phyloP scores from a whole-genome alignment of 2,113 vertebrate species.

The Cyprinodon variegatus region DNA sequence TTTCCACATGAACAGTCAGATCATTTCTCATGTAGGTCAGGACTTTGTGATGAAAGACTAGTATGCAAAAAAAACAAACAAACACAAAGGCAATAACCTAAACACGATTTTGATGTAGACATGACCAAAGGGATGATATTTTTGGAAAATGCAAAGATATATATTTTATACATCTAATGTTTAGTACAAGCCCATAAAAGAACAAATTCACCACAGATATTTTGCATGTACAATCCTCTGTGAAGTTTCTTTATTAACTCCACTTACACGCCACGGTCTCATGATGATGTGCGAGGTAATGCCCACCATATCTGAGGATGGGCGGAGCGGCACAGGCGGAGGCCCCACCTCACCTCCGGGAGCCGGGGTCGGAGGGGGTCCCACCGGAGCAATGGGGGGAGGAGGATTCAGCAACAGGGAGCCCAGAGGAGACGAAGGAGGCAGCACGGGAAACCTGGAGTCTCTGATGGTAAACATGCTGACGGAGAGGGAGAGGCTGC shows the following conservation, averaged over 20 bases:
- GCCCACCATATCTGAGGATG: conserved; percentile 95
- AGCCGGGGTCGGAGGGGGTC: conserved; percentile 50
- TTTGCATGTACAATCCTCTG: conserved; percentile 59
- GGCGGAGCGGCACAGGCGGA: conserved; percentile 82
- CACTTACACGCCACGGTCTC: conserved; percentile 64
- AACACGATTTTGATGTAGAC: conserved; percentile 36
- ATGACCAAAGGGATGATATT: conserved; percentile 62
- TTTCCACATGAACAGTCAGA: conserved; percentile 38
- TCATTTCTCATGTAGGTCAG: conserved; percentile 35
- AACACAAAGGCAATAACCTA: conserved; percentile 52
- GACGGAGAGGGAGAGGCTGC: conserved; percentile 90
- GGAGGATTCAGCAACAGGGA: conserved; percentile 70
- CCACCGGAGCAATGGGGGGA: conserved; percentile 72
- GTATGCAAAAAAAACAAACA: conserved; percentile 16
- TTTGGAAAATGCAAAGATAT: conserved; percentile 67
- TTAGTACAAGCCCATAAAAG: conserved; percentile 33
- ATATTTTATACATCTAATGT: conserved; percentile 65
- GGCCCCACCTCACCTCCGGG: conserved; percentile 81
- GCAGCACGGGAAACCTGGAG: conserved; percentile 92
- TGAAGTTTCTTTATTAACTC: conserved; percentile 26
- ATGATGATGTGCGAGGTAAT: conserved; percentile 98
- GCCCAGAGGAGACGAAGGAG: conserved; percentile 84
- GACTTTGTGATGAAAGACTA: conserved; percentile 39
- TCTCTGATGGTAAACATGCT: conserved; percentile 98
- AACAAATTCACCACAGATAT: conserved; percentile 20